A percentile compares a stretch with the other conserved stretches of the same genome.
These are phyloP conservation scores for Epinotia brunnichana DNA, from an alignment of 2,888 invertebrate species.

Conservation along the genomic window DNA sequence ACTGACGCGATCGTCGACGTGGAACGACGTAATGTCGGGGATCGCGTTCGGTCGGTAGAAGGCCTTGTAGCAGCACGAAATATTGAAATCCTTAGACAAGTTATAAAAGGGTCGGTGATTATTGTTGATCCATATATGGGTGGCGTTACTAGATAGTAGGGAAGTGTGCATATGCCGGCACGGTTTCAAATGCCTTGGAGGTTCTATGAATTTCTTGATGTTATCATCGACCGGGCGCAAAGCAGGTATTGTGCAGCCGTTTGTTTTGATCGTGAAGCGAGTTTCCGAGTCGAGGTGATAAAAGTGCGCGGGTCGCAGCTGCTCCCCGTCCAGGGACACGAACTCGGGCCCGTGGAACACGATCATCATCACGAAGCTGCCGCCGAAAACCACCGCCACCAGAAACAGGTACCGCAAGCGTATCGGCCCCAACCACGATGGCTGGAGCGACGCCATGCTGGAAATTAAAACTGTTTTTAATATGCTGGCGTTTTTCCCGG, in stretches of 20 bases:
- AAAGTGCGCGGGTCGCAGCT: conserved; percentile 49
- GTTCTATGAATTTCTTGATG: conserved; percentile 80
- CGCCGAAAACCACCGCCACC: conserved; percentile 65
- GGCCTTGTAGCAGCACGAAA: conserved; percentile 85
- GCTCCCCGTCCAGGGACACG: conserved; percentile 60
- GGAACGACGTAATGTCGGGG: conserved; percentile 71
- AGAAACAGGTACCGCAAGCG: conserved; percentile 71
- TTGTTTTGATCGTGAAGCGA: conserved; percentile 83
- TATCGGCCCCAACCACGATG: conserved; percentile 54
- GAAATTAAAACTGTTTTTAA: conserved; percentile 51
- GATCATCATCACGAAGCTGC: conserved; percentile 68
- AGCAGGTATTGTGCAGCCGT: conserved; percentile 87
- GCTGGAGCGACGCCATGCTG: conserved; percentile 65
- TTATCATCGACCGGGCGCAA: conserved; percentile 85
- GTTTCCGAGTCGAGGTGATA: conserved; percentile 56
- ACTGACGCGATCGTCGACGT: conserved; percentile 76
- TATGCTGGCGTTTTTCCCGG: not conserved
- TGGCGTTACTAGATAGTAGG: conserved; percentile 83
- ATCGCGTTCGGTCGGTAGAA: conserved; percentile 82
- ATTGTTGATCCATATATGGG: conserved; percentile 82
- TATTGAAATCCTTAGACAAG: conserved; percentile 67
- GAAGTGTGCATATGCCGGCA: conserved; percentile 80
- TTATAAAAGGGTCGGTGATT: conserved; percentile 78
- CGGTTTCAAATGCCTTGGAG: conserved; percentile 77
- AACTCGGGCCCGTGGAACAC: conserved; percentile 64